Base-by-base conservation (phyloP, 2,113 vertebrate species). In the Spilogale gracilis region DNA sequence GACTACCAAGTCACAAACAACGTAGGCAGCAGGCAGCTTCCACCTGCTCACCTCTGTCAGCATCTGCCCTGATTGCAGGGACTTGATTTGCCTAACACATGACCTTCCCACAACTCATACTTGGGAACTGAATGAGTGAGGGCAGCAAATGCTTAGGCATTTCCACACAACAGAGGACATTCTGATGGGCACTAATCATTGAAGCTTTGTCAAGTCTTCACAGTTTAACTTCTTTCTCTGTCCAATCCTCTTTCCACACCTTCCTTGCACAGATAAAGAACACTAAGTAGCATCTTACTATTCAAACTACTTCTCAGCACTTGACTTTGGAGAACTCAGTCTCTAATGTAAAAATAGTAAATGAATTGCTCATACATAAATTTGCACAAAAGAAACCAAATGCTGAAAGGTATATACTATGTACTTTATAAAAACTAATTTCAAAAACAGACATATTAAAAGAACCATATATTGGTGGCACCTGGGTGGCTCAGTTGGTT, bases 71-170 rank as follows among this genome's bases (percentile, higher is more conserved):
- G 0, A 0, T 10, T 17, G 2, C 17, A 5, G 32, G 17, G 18
- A 27, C 4, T 9, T 60, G 6, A 25, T 63, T 69, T n/a, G 50
- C 50, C 65, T 91, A 1, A 6, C 14, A 5, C 27, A 43, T 52
- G 32, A 21, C 5, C 50, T 82, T 76, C 12, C 17, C 14, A 81
- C 11, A 52, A 14, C 43, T 13, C 50, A 27, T 9, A 38, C 3
- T 2, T 50, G 11, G 50, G 20, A 9, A n/a, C n/a, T n/a, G n/a
- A 71, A 45, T 0, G 3, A 8, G 9, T n/a, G 7, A 76, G 63
- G 6, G 1, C 8, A 81, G 3, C 21, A 30, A 69, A 56, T 38
- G 6, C 38, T 81, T 17, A 38, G n/a, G 12, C 54, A 21, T 32
- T 38, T 78, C 48, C 38, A 65, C 38, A 25, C 52, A 88, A 16